phyloP scores from a whole-genome alignment of 2,888 invertebrate species.

The Liopterus haemorrhoidalis region DNA sequence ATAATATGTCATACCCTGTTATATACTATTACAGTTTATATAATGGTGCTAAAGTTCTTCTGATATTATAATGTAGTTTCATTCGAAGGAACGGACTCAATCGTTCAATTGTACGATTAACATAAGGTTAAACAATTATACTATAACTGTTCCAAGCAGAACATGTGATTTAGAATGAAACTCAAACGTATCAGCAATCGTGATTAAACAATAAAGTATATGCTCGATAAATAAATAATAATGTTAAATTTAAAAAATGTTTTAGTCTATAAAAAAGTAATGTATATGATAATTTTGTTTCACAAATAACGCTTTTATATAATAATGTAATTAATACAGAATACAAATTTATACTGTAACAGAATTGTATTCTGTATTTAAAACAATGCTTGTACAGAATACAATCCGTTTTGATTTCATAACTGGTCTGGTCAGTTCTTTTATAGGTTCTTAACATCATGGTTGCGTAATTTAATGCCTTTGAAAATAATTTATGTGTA shows the following conservation, averaged over 20 bases:
- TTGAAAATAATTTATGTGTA: slow-evolving; percentile 21
- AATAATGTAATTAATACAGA: slow-evolving; percentile 23
- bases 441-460: slow-evolving; percentile 21
- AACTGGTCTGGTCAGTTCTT: no score
- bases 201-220: slow-evolving; percentile 43
- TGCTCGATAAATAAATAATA: slow-evolving; percentile 30
- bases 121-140: slow-evolving; percentile 1
- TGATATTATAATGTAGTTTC: slow-evolving; percentile 24
- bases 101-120: slow-evolving; percentile 8
- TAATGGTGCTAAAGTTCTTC: slow-evolving; percentile 24
- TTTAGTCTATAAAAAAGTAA: slow-evolving; percentile 22
- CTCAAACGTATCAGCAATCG: slow-evolving; percentile 48
- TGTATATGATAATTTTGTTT: slow-evolving; percentile 22
- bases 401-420: slow-evolving; percentile 18
- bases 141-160: slow-evolving; percentile 18
- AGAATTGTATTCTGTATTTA: slow-evolving; percentile 22
- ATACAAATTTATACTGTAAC: slow-evolving; percentile 17
- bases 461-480: slow-evolving; percentile 21
- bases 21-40: slow-evolving; percentile 22
- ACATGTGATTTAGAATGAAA: slow-evolving; percentile 46
- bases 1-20: no score
- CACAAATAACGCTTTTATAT: slow-evolving; percentile 22
- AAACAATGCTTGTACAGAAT: slow-evolving; percentile 15
- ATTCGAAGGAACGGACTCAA: slow-evolving; percentile 18
- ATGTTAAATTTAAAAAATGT: slow-evolving; percentile 25